A percentile compares a stretch with the other conserved stretches of the same genome.
phyloP scores from a whole-genome alignment of 2,113 vertebrate species.

The Seriola dumerili region DNA sequence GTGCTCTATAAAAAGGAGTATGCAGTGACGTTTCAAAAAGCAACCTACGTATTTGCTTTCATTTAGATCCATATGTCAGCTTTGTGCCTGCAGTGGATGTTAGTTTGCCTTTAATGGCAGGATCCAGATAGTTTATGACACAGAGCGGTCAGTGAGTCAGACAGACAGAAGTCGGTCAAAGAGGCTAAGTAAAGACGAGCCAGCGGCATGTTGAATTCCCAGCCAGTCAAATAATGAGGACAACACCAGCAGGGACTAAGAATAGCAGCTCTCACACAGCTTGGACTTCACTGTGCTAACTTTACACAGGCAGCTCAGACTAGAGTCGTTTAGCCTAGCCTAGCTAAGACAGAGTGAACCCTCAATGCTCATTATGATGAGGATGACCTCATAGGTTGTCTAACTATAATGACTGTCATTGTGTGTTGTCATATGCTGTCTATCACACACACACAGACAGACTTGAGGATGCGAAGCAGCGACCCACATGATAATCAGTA shows the following conservation, averaged over 20 bases:
- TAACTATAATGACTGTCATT: neutral
- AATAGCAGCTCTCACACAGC: constrained; percentile 42
- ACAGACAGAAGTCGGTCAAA: constrained; percentile 4
- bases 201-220: constrained; percentile 41
- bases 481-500: neutral
- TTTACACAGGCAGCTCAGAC: neutral
- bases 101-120: neutral
- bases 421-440: neutral
- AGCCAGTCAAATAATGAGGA: constrained; percentile 35
- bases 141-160: constrained; percentile 29
- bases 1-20: neutral
- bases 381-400: neutral
- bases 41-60: neutral
- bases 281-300: constrained; percentile 2
- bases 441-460: neutral
- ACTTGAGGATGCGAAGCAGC: neutral
- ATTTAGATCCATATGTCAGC: neutral
- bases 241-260: constrained; percentile 28
- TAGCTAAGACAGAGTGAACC: neutral
- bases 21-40: neutral
- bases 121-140: neutral
- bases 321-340: neutral
- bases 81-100: neutral
- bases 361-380: neutral
- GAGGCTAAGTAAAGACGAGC: constrained; percentile 13